Conservation (phyloP, 2,113 vertebrate species). For the Psittacara wagleri region DNA sequence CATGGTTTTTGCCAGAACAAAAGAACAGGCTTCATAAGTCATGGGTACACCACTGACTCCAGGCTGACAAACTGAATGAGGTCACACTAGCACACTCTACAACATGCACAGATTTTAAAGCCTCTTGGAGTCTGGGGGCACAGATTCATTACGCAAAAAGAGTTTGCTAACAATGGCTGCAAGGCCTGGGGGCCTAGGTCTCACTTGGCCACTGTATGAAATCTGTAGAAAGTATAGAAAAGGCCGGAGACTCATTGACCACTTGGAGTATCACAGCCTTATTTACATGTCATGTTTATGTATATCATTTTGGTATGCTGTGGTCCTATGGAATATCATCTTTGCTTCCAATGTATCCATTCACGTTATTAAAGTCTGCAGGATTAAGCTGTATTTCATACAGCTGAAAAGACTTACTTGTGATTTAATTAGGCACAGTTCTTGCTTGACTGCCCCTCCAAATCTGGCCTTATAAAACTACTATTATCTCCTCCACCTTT, state of each 20-base stretch:
- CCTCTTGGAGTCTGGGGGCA: not conserved
- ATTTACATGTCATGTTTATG: not conserved
- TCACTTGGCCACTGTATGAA: not conserved
- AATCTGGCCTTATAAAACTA: not conserved
- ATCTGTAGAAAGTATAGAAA: not conserved
- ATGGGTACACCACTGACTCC: accelerated
- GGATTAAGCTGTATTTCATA: not conserved
- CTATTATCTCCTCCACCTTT: not conserved
- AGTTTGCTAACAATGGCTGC: not conserved
- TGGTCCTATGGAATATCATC: not conserved
- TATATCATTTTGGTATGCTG: not conserved
- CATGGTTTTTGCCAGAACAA: not conserved
- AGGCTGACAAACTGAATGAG: not conserved
- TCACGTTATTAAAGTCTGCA: not conserved
- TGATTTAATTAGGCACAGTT: not conserved
- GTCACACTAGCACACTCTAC: not conserved
- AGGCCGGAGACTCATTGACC: not conserved
- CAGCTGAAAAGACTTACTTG: not conserved
- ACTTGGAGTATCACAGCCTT: not conserved
- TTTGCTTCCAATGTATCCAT: not conserved
- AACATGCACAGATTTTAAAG: not conserved
- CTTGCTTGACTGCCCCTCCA: not conserved
- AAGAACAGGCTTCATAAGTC: not conserved
- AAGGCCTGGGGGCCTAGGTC: not conserved
- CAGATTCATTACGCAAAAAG: not conserved